A percentile compares a stretch with the other conserved stretches of the same genome.
phyloP scores from a whole-genome alignment of 1,140 invertebrate genomes.

The Drosophila guanche region DNA sequence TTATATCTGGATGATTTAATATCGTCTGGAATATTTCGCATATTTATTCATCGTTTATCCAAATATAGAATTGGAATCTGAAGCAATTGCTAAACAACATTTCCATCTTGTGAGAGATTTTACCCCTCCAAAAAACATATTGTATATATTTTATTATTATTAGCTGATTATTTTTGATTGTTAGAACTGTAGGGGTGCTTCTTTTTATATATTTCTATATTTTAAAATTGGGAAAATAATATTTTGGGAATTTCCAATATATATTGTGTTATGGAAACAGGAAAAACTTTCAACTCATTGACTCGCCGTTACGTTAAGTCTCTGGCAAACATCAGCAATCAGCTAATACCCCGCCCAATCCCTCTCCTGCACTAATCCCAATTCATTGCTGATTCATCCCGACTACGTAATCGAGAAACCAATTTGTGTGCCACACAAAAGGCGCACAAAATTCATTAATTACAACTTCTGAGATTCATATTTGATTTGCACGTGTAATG shows the following conservation, averaged over 20 bases:
- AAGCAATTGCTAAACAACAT: slow-evolving; percentile 17
- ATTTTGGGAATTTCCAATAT: slow-evolving; percentile 10
- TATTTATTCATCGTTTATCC: slow-evolving; percentile 57
- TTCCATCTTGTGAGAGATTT: slow-evolving; percentile 10
- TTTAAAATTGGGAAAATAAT: slow-evolving; percentile 14
- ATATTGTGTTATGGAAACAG: slow-evolving; percentile 5
- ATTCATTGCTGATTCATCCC: slow-evolving; percentile 43
- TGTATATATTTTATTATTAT: slow-evolving; percentile 30
- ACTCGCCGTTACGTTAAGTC: neutral
- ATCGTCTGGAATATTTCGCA: slow-evolving; percentile 49
- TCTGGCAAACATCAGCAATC: slow-evolving; percentile 33
- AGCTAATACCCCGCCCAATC: neutral
- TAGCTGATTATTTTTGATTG: slow-evolving; percentile 41
- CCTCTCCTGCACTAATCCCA: slow-evolving; percentile 7
- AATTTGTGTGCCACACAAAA: slow-evolving; percentile 26
- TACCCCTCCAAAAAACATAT: slow-evolving; percentile 12
- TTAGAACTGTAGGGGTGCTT: slow-evolving; percentile 1
- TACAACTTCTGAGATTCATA: slow-evolving; percentile 53
- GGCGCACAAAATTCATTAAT: slow-evolving; percentile 49
- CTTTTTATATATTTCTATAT: slow-evolving; percentile 1
- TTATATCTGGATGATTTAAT: slow-evolving; percentile 66
- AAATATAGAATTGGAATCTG: slow-evolving; percentile 41
- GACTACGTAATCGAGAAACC: slow-evolving; percentile 40
- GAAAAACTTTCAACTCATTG: slow-evolving; percentile 14
- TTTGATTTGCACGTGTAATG: slow-evolving; percentile 65